A percentile compares a stretch with the other conserved stretches of the same genome.
Conservation (phyloP, 2,113 vertebrate species). For the Lampris megalopsis region DNA sequence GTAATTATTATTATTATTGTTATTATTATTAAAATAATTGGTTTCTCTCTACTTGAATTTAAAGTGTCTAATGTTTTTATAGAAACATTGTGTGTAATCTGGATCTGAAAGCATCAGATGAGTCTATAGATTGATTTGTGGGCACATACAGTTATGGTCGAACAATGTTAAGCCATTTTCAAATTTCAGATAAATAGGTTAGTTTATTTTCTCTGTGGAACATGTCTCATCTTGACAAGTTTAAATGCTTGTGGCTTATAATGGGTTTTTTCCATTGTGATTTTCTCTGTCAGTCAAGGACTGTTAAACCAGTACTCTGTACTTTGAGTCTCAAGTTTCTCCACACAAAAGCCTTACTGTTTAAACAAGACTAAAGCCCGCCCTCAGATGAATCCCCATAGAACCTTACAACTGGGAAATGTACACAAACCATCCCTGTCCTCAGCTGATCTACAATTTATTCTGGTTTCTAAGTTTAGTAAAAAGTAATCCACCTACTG, state of each 20-base stretch:
- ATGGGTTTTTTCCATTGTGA: background rate
- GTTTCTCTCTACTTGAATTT: too few species aligned
- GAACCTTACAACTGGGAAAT: slow-evolving; percentile 1
- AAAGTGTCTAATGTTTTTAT: background rate
- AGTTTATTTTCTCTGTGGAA: background rate
- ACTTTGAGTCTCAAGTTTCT: slow-evolving; percentile 6
- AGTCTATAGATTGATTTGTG: background rate
- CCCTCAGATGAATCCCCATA: slow-evolving; percentile 19
- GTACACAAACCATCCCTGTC: slow-evolving; percentile 11
- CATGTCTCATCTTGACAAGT: slow-evolving; percentile 13
- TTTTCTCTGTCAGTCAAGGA: background rate
- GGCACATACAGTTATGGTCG: background rate
- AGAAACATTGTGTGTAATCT: background rate
- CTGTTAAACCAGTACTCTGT: background rate
- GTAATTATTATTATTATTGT: too few species aligned
- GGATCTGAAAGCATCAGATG: background rate
- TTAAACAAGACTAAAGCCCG: slow-evolving; percentile 5
- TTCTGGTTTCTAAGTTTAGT: slow-evolving; percentile 14
- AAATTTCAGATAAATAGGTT: slow-evolving; percentile 8
- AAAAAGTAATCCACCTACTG: slow-evolving; percentile 29
- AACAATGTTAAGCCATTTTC: background rate
- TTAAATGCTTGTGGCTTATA: background rate
- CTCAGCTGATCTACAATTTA: slow-evolving; percentile 22
- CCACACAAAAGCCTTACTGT: slow-evolving; percentile 11
- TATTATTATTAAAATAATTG: too few species aligned